Evolutionary conservation across 2,113 vertebrate genomes (phyloP).

Genomic region (Pachyramphus minor): DNA sequence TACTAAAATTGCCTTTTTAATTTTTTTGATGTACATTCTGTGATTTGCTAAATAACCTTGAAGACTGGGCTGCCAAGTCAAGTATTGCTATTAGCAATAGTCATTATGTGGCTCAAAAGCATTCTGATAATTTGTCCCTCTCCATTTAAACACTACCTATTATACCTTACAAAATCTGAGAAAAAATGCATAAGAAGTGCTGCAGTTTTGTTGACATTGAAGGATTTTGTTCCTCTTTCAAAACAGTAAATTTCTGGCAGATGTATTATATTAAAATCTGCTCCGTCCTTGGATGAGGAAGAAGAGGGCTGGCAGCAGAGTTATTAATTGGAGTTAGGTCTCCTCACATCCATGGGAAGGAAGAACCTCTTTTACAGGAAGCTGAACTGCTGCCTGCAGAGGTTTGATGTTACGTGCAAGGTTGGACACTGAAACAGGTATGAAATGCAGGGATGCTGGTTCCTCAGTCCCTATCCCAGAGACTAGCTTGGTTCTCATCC

Average conservation of each 20-base stretch:
- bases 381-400: not conserved
- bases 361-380: not conserved
- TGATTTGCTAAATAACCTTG: constrained; percentile 12
- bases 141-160: not conserved
- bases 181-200: not conserved
- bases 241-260: not conserved
- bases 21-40: not conserved
- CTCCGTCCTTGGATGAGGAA: not conserved
- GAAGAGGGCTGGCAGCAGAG: not conserved
- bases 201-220: not conserved
- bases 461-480: not conserved
- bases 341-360: not conserved
- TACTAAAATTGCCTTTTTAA: not conserved
- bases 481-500: fast-evolving
- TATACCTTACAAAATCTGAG: not conserved
- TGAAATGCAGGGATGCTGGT: not conserved
- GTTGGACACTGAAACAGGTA: not conserved
- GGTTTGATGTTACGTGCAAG: not conserved
- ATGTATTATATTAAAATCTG: not conserved
- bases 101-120: not conserved
- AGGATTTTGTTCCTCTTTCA: not conserved
- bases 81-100: not conserved
- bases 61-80: not conserved
- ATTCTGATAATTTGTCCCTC: not conserved
- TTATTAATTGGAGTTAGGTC: not conserved